Evolutionary conservation across 2,113 vertebrate genomes (phyloP).

Genomic region (Ramphastos sulfuratus): DNA sequence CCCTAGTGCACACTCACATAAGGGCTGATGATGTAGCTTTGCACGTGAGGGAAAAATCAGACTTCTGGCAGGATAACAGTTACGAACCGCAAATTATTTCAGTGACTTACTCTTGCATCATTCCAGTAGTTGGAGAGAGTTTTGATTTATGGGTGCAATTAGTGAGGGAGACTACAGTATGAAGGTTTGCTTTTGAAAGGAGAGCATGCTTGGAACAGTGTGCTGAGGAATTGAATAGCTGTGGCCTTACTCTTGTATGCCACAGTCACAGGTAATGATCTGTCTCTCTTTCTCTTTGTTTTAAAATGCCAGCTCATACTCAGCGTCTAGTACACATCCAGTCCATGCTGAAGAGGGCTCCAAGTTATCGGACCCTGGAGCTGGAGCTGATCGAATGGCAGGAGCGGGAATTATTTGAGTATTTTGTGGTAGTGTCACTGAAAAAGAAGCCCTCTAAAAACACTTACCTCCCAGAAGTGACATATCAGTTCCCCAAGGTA

Average conservation of each 20-base stretch:
- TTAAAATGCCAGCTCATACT: constrained; percentile 84
- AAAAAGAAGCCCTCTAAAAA: constrained; percentile 96
- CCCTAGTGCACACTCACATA: background rate
- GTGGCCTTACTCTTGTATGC: background rate
- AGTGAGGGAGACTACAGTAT: background rate
- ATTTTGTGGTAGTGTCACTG: constrained; percentile 96
- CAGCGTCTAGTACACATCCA: constrained; percentile 95
- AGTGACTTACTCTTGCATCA: background rate
- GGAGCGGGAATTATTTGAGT: constrained; percentile 96
- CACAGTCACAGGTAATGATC: background rate
- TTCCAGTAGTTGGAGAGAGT: background rate
- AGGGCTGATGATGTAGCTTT: background rate
- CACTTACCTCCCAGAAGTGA: constrained; percentile 92
- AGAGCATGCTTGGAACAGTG: background rate
- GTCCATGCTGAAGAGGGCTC: constrained; percentile 92
- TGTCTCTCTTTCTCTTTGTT: background rate
- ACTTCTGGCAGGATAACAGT: background rate
- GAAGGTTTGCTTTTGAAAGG: background rate
- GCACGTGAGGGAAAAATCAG: background rate
- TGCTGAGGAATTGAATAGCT: background rate
- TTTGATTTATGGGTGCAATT: constrained; percentile 40
- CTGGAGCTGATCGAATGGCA: constrained; percentile 98
- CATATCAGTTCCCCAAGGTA: constrained; percentile 99
- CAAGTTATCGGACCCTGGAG: constrained; percentile 96
- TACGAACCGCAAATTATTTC: constrained; percentile 6